These are phyloP conservation scores for Papilio xuthus DNA, from an alignment of 1,140 invertebrate species.

Conservation along the genomic window DNA sequence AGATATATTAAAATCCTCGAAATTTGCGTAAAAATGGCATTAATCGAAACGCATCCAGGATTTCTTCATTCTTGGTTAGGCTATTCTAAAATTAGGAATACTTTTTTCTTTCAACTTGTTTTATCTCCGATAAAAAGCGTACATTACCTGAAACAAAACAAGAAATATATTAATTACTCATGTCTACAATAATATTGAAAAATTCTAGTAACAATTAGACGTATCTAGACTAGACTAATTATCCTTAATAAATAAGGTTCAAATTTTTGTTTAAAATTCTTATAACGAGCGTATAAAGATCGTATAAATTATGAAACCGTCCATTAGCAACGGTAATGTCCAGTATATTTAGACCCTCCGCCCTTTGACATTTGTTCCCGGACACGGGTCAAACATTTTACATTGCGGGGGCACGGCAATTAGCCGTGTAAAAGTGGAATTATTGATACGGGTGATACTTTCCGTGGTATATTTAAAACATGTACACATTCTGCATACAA, in stretches of 20 bases:
- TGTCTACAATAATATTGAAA: too few species aligned
- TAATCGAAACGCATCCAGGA: too few species aligned
- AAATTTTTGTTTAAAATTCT: not conserved
- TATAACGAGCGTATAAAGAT: not conserved
- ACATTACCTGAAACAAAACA: not conserved
- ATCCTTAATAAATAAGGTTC: too few species aligned
- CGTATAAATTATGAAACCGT: not conserved
- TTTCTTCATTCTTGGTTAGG: too few species aligned
- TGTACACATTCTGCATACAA: too few species aligned
- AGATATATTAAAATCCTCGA: too few species aligned
- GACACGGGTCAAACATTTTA: not conserved
- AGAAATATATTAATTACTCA: not conserved
- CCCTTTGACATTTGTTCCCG: not conserved
- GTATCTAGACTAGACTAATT: too few species aligned
- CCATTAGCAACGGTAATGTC: not conserved
- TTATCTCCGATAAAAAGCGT: not conserved
- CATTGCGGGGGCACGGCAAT: not conserved
- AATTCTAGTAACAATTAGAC: too few species aligned
- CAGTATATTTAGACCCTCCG: not conserved
- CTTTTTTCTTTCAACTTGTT: not conserved
- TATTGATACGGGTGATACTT: not conserved
- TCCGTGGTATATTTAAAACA: not conserved
- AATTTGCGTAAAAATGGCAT: too few species aligned
- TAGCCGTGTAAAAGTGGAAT: not conserved
- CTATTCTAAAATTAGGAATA: not conserved